These are phyloP conservation scores for Procambarus virginalis DNA, from an alignment of 1,140 invertebrate genomes.

Conservation along the genomic window DNA sequence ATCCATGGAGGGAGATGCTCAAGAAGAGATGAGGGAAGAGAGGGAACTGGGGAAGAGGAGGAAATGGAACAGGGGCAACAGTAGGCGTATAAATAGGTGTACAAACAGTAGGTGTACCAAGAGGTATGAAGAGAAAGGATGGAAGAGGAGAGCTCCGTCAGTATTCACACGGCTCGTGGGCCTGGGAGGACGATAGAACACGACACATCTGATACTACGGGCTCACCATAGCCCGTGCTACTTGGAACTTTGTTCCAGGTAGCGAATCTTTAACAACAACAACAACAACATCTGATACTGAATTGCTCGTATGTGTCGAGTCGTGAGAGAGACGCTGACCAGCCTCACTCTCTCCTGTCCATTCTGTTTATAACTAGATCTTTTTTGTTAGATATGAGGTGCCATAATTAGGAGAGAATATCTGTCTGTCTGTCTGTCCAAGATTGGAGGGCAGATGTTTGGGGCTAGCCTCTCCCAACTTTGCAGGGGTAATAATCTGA, in stretches of 20 bases:
- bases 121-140: neutral
- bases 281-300: slow-evolving; percentile 6
- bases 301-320: slow-evolving; percentile 6
- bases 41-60: neutral
- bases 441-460: too few relatives aligned
- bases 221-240: too few relatives aligned
- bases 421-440: too few relatives aligned
- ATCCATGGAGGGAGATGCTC: too few relatives aligned
- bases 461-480: too few relatives aligned
- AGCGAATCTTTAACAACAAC: too few relatives aligned
- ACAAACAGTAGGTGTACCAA: neutral
- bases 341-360: neutral
- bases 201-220: slow-evolving; percentile 1
- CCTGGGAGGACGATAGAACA: neutral
- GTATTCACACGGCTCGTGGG: neutral
- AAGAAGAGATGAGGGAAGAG: neutral
- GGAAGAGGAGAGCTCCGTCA: neutral
- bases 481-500: too few relatives aligned
- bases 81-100: too few relatives aligned
- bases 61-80: neutral
- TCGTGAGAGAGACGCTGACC: neutral
- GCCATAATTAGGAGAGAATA: too few relatives aligned
- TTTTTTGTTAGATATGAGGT: too few relatives aligned
- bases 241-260: too few relatives aligned
- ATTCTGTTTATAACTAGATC: too few relatives aligned